Base-by-base conservation (phyloP, 1,140 invertebrate genomes). In the Ceratina calcarata region DNA sequence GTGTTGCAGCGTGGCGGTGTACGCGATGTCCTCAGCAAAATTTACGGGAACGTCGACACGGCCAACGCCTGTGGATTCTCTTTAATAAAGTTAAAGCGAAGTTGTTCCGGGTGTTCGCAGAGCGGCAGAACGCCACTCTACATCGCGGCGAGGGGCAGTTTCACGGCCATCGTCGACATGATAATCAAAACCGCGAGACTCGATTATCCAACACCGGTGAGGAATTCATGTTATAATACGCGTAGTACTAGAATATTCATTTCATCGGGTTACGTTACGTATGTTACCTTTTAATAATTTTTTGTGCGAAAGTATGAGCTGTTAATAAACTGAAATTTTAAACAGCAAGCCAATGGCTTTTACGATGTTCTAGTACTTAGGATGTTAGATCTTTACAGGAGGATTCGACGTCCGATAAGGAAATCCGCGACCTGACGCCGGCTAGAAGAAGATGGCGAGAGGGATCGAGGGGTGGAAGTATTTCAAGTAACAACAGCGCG, bases 161-260 rank as follows among this genome's bases (percentile, higher is more conserved):
- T 97, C 92, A 97, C 96, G 16, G 96, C 96, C 3, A 97, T 97
- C 68, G 95, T 97, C 66, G 96, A 97, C 87, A 96, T 97, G 94
- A 95, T 97, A 57, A 97, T 97, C 68, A 96, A 95, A 89, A 97
- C 96, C 10, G 95, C 95, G 2, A 93, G 95, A 75, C 89, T 96
- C 77, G 93, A 94, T 82, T 94, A 93, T 80, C 91, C 92, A 1
- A 86, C 75, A 2, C 84, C 84, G 81, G 85, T 87, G 73, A 18
- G 85, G 67, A 53, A 1, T 8, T 60, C 2, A 18, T 51, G 51
- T 8, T 55, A n/a, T 32, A 32, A 32, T 45, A 45, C 37, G n/a
- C n/a, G n/a, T n/a, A n/a, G n/a, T 45, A 8, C 10, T 45, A 45
- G 37, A 45, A 45, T 10, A 45, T 10, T 45, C 3, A 45, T 7